Percentiles rank a stretch among this genome's conserved stretches.
Evolutionary conservation across 2,113 vertebrate genomes (phyloP).

Genomic region (Albula goreensis): DNA sequence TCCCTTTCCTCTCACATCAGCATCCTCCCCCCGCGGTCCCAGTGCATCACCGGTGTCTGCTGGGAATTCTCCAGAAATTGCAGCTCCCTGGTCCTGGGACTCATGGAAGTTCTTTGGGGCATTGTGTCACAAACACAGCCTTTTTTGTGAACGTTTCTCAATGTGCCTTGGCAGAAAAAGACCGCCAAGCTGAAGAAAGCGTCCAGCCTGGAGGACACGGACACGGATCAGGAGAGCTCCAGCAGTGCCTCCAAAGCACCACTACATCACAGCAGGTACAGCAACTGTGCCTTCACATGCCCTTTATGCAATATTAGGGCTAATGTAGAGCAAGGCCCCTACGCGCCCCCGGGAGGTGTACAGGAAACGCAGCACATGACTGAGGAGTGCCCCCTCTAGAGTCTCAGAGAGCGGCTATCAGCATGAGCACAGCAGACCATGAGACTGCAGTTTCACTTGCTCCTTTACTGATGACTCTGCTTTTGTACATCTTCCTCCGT

Average conservation of each 20-base stretch:
- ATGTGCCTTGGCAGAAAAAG: constrained; percentile 79
- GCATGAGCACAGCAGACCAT: background rate
- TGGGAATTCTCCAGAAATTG: background rate
- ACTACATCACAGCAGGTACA: constrained; percentile 78
- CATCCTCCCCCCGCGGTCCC: background rate
- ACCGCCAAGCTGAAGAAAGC: constrained; percentile 81
- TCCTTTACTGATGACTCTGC: no score
- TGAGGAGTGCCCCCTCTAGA: background rate
- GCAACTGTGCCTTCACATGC: background rate
- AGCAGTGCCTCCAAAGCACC: constrained; percentile 73
- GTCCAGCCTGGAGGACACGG: constrained; percentile 85
- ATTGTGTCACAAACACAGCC: no score
- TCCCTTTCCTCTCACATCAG: background rate
- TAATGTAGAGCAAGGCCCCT: background rate
- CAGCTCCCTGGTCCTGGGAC: background rate
- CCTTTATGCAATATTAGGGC: background rate
- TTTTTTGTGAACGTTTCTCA: background rate
- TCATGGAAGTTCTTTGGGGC: no score
- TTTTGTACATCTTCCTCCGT: no score
- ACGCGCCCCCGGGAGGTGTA: background rate
- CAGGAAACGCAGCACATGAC: background rate
- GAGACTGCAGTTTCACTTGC: background rate
- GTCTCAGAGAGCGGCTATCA: no score
- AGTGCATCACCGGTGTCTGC: background rate
- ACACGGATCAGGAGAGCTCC: constrained; percentile 80